Base-by-base conservation (phyloP, 2,113 vertebrate species). In the Megaleporinus macrocephalus region DNA sequence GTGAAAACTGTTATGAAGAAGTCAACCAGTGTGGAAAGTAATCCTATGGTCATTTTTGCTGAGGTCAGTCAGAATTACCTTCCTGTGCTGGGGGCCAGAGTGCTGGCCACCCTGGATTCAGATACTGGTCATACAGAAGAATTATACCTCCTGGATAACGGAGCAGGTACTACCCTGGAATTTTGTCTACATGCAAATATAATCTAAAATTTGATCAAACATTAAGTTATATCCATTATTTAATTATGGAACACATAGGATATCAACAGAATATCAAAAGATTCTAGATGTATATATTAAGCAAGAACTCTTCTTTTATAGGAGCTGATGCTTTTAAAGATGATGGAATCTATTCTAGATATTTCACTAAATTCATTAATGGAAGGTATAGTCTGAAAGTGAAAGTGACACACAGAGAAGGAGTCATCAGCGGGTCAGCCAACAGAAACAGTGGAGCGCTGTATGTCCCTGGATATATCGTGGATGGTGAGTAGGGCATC, bases 261-360 rank as follows among this genome's bases (percentile, higher is more conserved):
- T 49, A n/a, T n/a, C n/a, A n/a, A n/a, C n/a, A n/a, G n/a, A 49
- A 49, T 49, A 49, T 1, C 47, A 49, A 49, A 7, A 49, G 10
- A 2, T 13, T 36, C 16, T 66, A 1, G 3, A 30, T 24, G 13
- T 10, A 3, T 22, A 3, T 72, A 16, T 84, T 49, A 11, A 53
- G 2, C 2, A 53, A 18, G 53, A 55, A 55, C 5, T 22, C 20
- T 2, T 55, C 73, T 75, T 83, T 44, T 55, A 13, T 84, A 93
- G 91, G 90, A 87, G 92, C 92, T 74, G 92, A 94, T 85, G 20
- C 82, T 82, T 76, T 86, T n/a, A 89, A 89, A 87, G 69, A 89
- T 79, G 91, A 94, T 86, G 92, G 93, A 1, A 81, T 92, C 76
- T 94, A 94, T 86, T 93, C 93, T 1, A 91, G 85, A 73, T 93